These are phyloP conservation scores for Cyanocitta stelleri DNA, from an alignment of 2,113 vertebrate genomes.

Conservation along the genomic window DNA sequence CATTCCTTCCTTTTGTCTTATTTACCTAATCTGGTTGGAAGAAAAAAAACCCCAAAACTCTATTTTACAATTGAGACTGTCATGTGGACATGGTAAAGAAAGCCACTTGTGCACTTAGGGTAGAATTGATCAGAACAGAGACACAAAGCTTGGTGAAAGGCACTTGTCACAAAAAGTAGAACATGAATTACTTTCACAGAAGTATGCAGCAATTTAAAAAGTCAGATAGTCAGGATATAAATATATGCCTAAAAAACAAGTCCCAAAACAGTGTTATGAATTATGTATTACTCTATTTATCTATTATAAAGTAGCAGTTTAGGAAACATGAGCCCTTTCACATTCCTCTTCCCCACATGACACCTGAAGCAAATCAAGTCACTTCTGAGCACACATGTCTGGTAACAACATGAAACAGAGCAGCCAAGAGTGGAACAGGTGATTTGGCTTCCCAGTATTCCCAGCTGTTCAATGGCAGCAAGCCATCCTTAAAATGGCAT, in stretches of 20 bases:
- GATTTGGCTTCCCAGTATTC: not conserved
- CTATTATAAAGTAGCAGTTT: not conserved
- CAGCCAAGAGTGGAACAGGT: not conserved
- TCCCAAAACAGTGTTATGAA: not conserved
- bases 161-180: not conserved
- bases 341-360: not conserved
- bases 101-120: not conserved
- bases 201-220: not conserved
- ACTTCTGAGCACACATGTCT: not conserved
- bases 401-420: not conserved
- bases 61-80: not conserved
- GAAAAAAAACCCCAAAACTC: fast-evolving
- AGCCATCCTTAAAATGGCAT: not conserved
- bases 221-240: not conserved
- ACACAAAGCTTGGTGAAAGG: not conserved
- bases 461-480: not conserved
- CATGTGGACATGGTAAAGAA: not conserved
- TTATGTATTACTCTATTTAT: not conserved
- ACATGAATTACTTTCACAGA: not conserved
- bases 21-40: not conserved
- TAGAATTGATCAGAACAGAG: not conserved
- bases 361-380: not conserved
- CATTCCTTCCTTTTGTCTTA: not conserved
- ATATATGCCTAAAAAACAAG: not conserved
- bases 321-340: not conserved